Conservation (phyloP, 2,888 invertebrate genomes). For the Notocelia uddmanniana region DNA sequence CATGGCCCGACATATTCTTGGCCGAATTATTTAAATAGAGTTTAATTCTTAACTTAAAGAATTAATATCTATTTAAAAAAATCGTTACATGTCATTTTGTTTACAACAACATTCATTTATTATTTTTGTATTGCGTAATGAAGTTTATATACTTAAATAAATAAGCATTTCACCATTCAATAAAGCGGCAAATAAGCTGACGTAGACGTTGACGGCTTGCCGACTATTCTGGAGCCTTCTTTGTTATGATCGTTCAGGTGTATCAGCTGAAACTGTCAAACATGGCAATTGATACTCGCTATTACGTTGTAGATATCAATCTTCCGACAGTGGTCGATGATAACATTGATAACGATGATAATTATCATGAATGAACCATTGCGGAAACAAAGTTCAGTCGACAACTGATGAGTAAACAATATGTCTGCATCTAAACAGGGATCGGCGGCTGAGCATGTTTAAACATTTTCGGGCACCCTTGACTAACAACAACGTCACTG, state of each 20-base stretch:
- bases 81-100: no score
- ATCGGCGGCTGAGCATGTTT: not conserved
- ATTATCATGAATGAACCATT: not conserved
- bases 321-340: not conserved
- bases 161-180: not conserved
- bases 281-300: not conserved
- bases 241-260: not conserved
- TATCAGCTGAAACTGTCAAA: not conserved
- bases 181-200: not conserved
- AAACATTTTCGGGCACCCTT: not conserved
- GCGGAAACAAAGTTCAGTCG: not conserved
- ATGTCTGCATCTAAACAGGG: no score
- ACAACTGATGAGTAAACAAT: no score
- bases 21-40: no score
- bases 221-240: not conserved
- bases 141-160: not conserved
- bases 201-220: not conserved
- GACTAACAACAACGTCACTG: constrained; percentile 17
- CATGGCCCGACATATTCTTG: no score
- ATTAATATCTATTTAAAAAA: no score
- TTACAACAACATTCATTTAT: not conserved
- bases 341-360: not conserved
- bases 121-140: not conserved
- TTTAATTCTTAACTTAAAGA: no score
- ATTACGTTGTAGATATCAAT: no score